Base-by-base conservation (phyloP, 2,797 vertebrate genomes). In the Acanthornis magna region DNA sequence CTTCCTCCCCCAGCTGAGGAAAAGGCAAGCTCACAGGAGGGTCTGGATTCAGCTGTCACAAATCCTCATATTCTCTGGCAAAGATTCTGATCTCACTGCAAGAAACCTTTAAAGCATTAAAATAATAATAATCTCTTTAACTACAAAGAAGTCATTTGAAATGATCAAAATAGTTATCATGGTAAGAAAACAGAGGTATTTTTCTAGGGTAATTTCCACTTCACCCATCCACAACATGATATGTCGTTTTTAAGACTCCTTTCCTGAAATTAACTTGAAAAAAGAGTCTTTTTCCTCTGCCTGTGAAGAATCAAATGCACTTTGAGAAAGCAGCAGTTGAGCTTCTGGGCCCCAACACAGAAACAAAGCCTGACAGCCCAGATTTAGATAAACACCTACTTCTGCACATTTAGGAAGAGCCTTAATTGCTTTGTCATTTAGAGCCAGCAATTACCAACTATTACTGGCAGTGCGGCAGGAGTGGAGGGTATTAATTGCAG, bases 401-500 rank as follows among this genome's bases (percentile, higher is more conserved):
- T 54, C 70, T 81, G 73, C 54, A 81, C 45, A 90, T 91, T 94
- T 76, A 73, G 89, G 89, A 96, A 95, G 74, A 81, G 7, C 22
- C 27, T 94, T 90, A 93, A 95, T 78, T 81, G 60, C 76, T 92
- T 78, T 71, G 73, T 89, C 78, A 87, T 85, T 83, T 79, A 43
- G 84, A 91, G 53, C 51, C 81, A 91, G 72, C 66, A 90, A 95
- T 72, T 92, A 77, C 42, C 71, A 55, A 26, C 67, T 45, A 68
- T 78, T 84, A 61, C 6, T 13, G 61, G 25, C 79, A 73, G 23
- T 12, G 26, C 13, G 1, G 53, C 1, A 2, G 65, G 47, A 55
- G 47, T 13, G 9, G n/a, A 16, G 71, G 42, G 47, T 67, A 83
- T 73, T 68, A 60, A 86, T 36, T 68, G 54, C 51, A 57, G 25